Evolutionary conservation across 2,888 invertebrate genomes (phyloP).

Genomic region (Cheilosia urbana): DNA sequence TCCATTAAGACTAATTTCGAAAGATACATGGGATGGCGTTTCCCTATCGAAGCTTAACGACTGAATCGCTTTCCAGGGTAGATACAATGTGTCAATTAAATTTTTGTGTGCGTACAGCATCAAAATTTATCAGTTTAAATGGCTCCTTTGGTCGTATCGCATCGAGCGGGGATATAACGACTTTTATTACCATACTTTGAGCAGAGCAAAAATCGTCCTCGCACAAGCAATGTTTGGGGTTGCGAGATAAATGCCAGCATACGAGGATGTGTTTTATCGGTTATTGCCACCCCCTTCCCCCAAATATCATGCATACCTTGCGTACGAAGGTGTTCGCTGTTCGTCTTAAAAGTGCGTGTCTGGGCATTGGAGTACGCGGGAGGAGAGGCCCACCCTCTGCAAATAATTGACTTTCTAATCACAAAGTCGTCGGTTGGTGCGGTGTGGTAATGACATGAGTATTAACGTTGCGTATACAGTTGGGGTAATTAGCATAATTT

Average conservation of each 20-base stretch:
- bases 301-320: neutral
- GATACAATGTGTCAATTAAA: conserved; percentile 40
- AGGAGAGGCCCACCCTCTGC: neutral
- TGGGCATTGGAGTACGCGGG: neutral
- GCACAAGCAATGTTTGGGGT: conserved; percentile 7
- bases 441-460: conserved; percentile 47
- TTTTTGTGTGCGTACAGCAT: conserved; percentile 1
- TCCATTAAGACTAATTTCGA: conserved; percentile 51
- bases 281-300: neutral
- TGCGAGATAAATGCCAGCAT: conserved; percentile 37
- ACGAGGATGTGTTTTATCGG: conserved; percentile 54
- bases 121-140: conserved; percentile 50
- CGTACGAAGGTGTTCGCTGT: conserved; percentile 10
- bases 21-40: neutral
- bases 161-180: conserved; percentile 19
- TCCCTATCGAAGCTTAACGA: conserved; percentile 27
- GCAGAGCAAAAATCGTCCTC: neutral
- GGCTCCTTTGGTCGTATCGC: conserved; percentile 50
- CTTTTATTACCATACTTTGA: conserved; percentile 17
- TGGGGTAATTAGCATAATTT: conserved; percentile 67
- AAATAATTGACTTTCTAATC: conserved; percentile 66
- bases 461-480: conserved; percentile 36
- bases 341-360: conserved; percentile 7
- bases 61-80: conserved; percentile 19
- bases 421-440: conserved; percentile 15